Base-by-base conservation (phyloP, 2,888 invertebrate species). In the Agrotis puta region DNA sequence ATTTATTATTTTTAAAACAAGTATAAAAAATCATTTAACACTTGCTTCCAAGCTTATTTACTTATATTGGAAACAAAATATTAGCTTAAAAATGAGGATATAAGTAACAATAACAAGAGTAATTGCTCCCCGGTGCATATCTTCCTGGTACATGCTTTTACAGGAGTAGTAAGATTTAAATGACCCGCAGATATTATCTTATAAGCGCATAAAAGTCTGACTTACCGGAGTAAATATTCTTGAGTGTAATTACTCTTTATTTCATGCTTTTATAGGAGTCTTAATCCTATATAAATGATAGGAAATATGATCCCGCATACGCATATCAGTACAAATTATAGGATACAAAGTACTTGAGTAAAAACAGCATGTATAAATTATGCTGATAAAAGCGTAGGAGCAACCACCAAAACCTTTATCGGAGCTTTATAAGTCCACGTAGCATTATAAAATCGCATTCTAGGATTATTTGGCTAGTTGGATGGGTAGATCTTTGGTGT, bases 331-430 rank as follows among this genome's bases (percentile, higher is more conserved):
- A 18, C 20, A 57, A 20, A 43, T 43, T 43, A 57, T 20, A 57
- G 39, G 20, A 57, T 20, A 11, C 13, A 33, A 2, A n/a, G 39
- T 57, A 57, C 56, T 56, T n/a, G 13, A 56, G 56, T 56, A 33
- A 56, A 56, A 56, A 56, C 56, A 13, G 56, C 33, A 33, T 33
- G n/a, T 13, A 56, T n/a, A n/a, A n/a, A n/a, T 33, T 5, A 56
- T 56, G 33, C 56, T 33, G 33, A 33, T 33, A 57, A 57, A 57
- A 57, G 57, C 20, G 57, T 6, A 57, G 20, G 33, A 39, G 57
- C 57, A 39, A 57, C 58, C n/a, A n/a, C n/a, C n/a, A n/a, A n/a
- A n/a, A n/a, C n/a, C n/a, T n/a, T n/a, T n/a, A n/a, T n/a, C n/a
- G n/a, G n/a, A n/a, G n/a, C n/a, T n/a, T n/a, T n/a, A n/a, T n/a